Percentiles rank a stretch among this genome's conserved stretches.
These are phyloP conservation scores for Diglossa cyanea DNA, from an alignment of 2,797 vertebrate genomes.

Conservation along the genomic window DNA sequence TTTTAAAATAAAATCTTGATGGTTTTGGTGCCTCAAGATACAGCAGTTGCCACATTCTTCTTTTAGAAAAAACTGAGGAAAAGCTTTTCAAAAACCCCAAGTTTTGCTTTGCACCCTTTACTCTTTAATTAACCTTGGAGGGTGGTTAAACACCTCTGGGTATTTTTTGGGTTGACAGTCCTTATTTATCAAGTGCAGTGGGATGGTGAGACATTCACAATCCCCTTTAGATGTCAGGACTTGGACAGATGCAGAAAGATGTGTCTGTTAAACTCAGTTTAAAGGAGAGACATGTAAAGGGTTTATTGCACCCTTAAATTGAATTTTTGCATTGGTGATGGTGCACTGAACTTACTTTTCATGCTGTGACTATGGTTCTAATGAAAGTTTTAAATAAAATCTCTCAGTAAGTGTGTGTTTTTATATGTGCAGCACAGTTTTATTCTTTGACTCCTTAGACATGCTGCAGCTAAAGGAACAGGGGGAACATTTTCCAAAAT, in stretches of 20 bases:
- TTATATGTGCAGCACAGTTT: background rate
- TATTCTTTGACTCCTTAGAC: background rate
- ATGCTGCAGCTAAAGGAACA: background rate
- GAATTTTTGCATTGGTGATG: constrained; percentile 1
- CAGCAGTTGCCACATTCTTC: background rate
- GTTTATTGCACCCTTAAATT: background rate
- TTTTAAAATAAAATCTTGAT: background rate
- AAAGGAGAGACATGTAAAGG: background rate
- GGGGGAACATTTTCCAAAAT: background rate
- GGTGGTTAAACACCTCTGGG: background rate
- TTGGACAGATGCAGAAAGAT: background rate
- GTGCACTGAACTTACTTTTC: background rate
- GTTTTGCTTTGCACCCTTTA: background rate
- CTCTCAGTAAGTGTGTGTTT: background rate
- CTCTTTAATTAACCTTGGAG: background rate
- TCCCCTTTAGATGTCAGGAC: background rate
- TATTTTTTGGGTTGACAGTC: background rate
- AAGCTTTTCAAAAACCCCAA: background rate
- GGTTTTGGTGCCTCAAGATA: background rate
- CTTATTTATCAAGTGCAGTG: background rate
- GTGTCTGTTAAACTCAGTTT: background rate
- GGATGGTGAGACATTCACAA: background rate
- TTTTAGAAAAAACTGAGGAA: background rate
- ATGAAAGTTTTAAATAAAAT: constrained; percentile 29
- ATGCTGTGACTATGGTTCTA: background rate